Base-by-base conservation (phyloP, 2,888 invertebrate species). In the Idaea dimidiata region DNA sequence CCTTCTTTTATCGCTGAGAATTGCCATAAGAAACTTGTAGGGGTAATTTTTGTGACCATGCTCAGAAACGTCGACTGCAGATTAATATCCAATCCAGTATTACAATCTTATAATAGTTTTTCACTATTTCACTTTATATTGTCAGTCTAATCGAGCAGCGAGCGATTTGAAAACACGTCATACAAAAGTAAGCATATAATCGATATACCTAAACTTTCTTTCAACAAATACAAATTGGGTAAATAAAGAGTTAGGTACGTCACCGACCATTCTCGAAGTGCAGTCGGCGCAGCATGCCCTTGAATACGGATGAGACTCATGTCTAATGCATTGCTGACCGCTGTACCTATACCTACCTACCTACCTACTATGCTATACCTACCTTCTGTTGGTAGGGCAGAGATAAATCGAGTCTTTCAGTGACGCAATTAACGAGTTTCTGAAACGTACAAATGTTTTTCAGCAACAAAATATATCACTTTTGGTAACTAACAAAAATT, bases 291-390 rank as follows among this genome's bases (percentile, higher is more conserved):
- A 69, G 71, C 69, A 71, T 77, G 87, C 83, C 89, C 88, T 89
- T 89, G 89, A 89, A 89, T 89, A 88, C 83, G 84, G 82, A 89
- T 88, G 83, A 87, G 83, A 73, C 76, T 84, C 80, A 85, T 88
- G 77, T 70, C 69, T 86, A 85, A 88, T 87, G 86, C 81, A 87
- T 17, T 86, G 81, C 75, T 71, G 71, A 69, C 68, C 79, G 82
- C 81, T 80, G 75, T 78, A 5, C 5, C 1, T 3, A 24, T 24
- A 24, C 80, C 54, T 59, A 54, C 54, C 2, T 17, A 17, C 59
- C 18, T 61, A 43, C 8, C 43, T 43, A 43, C 43, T 43, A 14
- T 43, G 10, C 43, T 43, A 14, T 43, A 43, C 43, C 43, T 43
- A 43, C 43, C 43, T 43, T 43, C 10, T 43, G 43, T 43, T 43